phyloP scores from a whole-genome alignment of 2,797 vertebrate species.

The Hemibagrus guttatus region DNA sequence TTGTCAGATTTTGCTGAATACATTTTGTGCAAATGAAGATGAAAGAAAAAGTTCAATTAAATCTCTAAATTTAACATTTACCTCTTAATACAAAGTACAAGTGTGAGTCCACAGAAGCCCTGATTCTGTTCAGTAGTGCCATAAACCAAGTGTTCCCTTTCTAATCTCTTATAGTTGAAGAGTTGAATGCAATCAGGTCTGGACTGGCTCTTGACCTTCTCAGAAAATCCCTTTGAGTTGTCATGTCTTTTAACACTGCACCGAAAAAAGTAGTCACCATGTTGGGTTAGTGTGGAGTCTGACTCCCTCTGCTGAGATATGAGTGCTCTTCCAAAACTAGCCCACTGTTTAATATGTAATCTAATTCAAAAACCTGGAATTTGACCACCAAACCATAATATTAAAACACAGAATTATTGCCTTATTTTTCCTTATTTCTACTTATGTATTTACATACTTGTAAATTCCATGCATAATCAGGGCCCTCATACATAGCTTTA shows the following conservation, averaged over 20 bases:
- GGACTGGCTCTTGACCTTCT: not conserved
- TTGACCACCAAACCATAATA: not conserved
- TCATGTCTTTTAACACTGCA: not conserved
- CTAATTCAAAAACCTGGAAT: not conserved
- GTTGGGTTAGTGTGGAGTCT: not conserved
- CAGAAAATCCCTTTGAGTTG: not conserved
- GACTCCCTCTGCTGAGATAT: slow-evolving; percentile 42
- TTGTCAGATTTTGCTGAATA: not conserved
- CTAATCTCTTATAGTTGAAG: not conserved
- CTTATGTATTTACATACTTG: too few relatives aligned
- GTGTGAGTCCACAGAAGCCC: not conserved
- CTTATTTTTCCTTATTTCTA: not conserved
- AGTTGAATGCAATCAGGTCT: not conserved
- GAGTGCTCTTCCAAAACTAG: not conserved
- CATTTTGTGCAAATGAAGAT: not conserved
- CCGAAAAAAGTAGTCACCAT: not conserved
- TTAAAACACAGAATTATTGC: not conserved
- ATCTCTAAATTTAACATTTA: not conserved
- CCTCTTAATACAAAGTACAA: not conserved
- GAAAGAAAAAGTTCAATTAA: not conserved
- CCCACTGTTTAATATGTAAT: not conserved
- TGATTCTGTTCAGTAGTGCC: not conserved
- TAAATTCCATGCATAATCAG: not conserved
- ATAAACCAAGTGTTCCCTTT: not conserved
- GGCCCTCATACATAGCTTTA: not conserved